Conservation (phyloP, 2,888 invertebrate species). For the Coelinius sp. region DNA sequence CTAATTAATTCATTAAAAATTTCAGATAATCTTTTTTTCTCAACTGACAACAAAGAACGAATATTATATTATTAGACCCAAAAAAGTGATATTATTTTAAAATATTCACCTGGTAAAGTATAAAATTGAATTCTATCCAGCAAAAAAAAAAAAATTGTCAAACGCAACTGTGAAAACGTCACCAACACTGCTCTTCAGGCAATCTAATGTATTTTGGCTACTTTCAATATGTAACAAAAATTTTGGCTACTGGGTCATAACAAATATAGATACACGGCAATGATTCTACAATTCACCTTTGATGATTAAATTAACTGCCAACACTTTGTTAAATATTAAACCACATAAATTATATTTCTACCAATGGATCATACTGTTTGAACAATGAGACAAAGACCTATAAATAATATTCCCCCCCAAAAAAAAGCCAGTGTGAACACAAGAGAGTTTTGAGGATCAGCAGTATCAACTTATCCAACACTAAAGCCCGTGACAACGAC, state of each 20-base stretch:
- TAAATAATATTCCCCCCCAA: no score
- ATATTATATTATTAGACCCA: no score
- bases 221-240: neutral
- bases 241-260: no score
- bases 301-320: slow-evolving; percentile 1
- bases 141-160: slow-evolving; percentile 42
- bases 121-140: slow-evolving; percentile 54
- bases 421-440: no score
- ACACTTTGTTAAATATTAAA: neutral
- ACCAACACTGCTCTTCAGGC: no score
- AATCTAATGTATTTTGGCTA: no score
- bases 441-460: slow-evolving; percentile 8
- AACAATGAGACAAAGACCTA: neutral
- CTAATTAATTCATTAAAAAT: no score
- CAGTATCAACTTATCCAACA: neutral
- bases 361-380: neutral
- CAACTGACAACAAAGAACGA: no score
- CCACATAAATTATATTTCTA: neutral
- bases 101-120: neutral
- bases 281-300: neutral
- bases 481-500: neutral
- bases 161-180: slow-evolving; percentile 27
- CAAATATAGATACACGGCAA: neutral
- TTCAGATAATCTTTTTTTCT: neutral
- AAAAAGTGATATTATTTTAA: no score